Conservation (phyloP, 2,888 invertebrate genomes). For the Tiliacea aurago region DNA sequence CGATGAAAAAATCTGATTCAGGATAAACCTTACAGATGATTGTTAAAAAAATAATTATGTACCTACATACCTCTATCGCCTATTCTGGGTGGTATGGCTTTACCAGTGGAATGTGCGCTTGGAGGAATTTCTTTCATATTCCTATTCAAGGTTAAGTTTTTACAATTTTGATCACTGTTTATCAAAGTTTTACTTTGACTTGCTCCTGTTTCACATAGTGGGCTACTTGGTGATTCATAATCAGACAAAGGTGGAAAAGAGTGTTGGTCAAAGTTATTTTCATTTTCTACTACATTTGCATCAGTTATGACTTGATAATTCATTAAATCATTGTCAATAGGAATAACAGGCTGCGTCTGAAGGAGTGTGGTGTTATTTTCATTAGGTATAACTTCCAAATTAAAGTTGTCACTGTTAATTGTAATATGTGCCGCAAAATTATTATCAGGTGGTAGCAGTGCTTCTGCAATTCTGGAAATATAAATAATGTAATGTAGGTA, state of each 20-base stretch:
- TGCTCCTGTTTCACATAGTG: neutral
- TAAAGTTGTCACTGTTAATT: conserved; percentile 55
- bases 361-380: conserved; percentile 16
- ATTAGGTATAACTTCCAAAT: conserved; percentile 59
- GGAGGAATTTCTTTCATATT: conserved; percentile 1
- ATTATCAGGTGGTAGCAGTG: conserved; percentile 20
- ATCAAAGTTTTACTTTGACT: conserved; percentile 5
- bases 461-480: conserved; percentile 55
- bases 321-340: conserved; percentile 25
- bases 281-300: conserved; percentile 26
- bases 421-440: conserved; percentile 59
- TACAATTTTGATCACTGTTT: neutral
- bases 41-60: no score
- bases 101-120: neutral
- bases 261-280: conserved; percentile 11
- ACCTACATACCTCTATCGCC: conserved; percentile 34
- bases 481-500: neutral
- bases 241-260: conserved; percentile 21
- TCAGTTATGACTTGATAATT: conserved; percentile 37
- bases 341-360: conserved; percentile 8
- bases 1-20: no score
- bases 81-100: conserved; percentile 11
- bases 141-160: neutral
- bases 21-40: no score
- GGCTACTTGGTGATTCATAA: neutral